These are phyloP conservation scores for Drosophila conformis DNA, from an alignment of 2,888 invertebrate species.

Conservation along the genomic window DNA sequence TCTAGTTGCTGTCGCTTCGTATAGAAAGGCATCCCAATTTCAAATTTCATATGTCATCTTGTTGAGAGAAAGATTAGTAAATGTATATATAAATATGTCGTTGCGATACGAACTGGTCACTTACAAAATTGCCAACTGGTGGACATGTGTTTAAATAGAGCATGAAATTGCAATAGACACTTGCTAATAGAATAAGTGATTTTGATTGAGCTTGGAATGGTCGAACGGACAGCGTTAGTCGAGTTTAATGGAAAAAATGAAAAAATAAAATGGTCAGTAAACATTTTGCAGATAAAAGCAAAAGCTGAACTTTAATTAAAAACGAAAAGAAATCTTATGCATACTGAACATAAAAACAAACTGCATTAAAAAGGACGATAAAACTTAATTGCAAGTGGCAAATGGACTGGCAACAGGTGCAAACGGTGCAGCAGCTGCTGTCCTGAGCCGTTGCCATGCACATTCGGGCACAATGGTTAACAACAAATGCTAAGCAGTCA, in stretches of 20 bases:
- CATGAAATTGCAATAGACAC: constrained; percentile 40
- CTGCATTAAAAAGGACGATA: constrained; percentile 7
- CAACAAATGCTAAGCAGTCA: constrained; percentile 16
- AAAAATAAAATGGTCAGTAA: constrained; percentile 17
- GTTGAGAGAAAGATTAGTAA: constrained; percentile 70
- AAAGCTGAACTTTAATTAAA: constrained; percentile 43
- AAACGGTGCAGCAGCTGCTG: neutral
- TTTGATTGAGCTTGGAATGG: constrained; percentile 8
- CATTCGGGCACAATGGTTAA: constrained; percentile 45
- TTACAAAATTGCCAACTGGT: constrained; percentile 37
- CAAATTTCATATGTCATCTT: constrained; percentile 83
- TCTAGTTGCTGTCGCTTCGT: neutral
- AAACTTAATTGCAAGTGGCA: constrained; percentile 15
- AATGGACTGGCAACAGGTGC: constrained; percentile 61
- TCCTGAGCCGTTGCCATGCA: constrained; percentile 38
- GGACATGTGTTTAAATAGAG: constrained; percentile 23
- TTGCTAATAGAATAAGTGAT: constrained; percentile 33
- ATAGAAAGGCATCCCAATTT: constrained; percentile 51
- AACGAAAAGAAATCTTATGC: constrained; percentile 21
- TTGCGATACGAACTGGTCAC: constrained; percentile 38
- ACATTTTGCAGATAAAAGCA: constrained; percentile 23
- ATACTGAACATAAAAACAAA: constrained; percentile 55
- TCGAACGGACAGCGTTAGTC: constrained; percentile 37
- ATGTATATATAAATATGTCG: constrained; percentile 23
- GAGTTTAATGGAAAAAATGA: constrained; percentile 35